A percentile compares a stretch with the other conserved stretches of the same genome.
These are phyloP conservation scores for Carassius carassius DNA, from an alignment of 2,113 vertebrate genomes.

Conservation along the genomic window DNA sequence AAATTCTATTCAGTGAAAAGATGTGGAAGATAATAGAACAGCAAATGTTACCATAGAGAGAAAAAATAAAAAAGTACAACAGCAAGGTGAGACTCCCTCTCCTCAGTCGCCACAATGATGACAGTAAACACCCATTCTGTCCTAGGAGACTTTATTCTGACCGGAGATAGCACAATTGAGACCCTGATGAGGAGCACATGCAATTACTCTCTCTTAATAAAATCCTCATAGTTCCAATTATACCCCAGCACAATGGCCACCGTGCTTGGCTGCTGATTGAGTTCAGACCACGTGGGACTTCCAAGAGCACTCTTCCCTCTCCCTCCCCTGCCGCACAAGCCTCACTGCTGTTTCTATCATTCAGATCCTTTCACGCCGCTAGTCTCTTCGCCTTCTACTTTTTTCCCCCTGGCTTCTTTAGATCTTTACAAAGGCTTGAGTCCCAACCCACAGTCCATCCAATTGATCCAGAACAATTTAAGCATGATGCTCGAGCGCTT, in stretches of 20 bases:
- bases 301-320: conserved; percentile 61
- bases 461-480: conserved; percentile 62
- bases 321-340: conserved; percentile 46
- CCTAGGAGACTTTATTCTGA: conserved; percentile 71
- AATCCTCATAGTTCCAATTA: conserved; percentile 82
- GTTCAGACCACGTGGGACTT: conserved; percentile 71
- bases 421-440: conserved; percentile 31
- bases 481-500: conserved; percentile 53
- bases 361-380: conserved; percentile 34
- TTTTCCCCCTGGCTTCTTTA: conserved; percentile 34
- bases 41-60: not conserved
- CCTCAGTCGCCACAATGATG: conserved; percentile 54
- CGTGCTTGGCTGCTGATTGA: conserved; percentile 75
- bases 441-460: conserved; percentile 57
- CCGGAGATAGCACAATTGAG: conserved; percentile 74
- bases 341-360: conserved; percentile 37
- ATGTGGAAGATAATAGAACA: not conserved
- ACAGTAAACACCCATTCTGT: conserved; percentile 73
- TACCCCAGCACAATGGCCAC: conserved; percentile 73
- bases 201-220: conserved; percentile 82
- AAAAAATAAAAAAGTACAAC: conserved; percentile 28
- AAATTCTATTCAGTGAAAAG: conserved; percentile 14
- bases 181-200: conserved; percentile 77
- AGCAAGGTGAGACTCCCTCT: conserved; percentile 51
- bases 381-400: conserved; percentile 45